phyloP scores from a whole-genome alignment of 1,140 invertebrate genomes.

The Conopomorpha cramerella region DNA sequence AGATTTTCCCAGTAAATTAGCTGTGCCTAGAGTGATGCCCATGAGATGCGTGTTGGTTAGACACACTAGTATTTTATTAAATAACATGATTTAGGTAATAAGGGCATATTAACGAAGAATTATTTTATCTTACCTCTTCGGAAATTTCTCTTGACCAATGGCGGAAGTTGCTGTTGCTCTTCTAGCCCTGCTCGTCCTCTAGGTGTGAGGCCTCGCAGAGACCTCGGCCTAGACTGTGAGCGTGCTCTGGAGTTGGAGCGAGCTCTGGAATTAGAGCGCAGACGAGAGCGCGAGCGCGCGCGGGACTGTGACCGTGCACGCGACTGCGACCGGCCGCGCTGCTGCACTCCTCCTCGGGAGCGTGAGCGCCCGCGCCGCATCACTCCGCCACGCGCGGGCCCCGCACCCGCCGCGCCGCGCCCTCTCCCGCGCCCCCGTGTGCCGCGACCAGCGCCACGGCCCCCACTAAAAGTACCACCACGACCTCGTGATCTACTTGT shows the following conservation, averaged over 20 bases:
- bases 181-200: conserved; percentile 40
- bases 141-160: conserved; percentile 19
- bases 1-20: too few species aligned
- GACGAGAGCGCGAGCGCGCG: conserved; percentile 15
- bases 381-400: neutral
- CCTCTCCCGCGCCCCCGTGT: conserved; percentile 2
- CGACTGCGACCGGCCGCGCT: conserved; percentile 16
- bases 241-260: conserved; percentile 24
- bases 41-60: too few species aligned
- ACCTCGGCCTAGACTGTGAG: conserved; percentile 26
- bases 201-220: conserved; percentile 32
- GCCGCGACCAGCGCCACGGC: conserved; percentile 3
- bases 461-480: conserved; percentile 17
- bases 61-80: too few species aligned
- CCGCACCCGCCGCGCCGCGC: neutral
- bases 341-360: conserved; percentile 2
- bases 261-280: conserved; percentile 27
- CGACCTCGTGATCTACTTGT: conserved; percentile 29
- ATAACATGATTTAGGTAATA: too few species aligned
- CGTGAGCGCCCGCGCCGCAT: conserved; percentile 10
- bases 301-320: conserved; percentile 11
- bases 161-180: conserved; percentile 35
- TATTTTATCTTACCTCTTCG: conserved; percentile 15
- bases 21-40: too few species aligned
- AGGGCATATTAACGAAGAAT: too few species aligned